Percentiles rank a stretch among this genome's conserved stretches.
phyloP scores from a whole-genome alignment of 2,888 invertebrate genomes.

The Orchesellides sinensis region DNA sequence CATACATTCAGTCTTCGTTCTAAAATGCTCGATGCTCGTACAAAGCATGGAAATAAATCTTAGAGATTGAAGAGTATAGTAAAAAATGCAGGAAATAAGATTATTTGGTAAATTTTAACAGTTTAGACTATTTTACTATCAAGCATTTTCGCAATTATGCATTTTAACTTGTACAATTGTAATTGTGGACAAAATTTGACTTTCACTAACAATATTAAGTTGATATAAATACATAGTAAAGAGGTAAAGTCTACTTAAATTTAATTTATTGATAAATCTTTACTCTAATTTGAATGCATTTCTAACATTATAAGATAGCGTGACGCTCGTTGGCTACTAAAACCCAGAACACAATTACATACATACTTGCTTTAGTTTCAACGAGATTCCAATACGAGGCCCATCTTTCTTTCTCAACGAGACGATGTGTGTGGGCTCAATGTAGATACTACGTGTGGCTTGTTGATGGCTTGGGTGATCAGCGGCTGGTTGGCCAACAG shows the following conservation, averaged over 20 bases:
- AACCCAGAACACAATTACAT: neutral
- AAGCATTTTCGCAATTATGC: no score
- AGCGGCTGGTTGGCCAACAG: slow-evolving; percentile 73
- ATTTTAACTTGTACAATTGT: no score
- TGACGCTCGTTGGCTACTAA: neutral
- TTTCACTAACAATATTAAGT: no score
- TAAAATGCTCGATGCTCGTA: no score
- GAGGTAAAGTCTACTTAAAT: neutral
- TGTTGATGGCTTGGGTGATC: slow-evolving; percentile 37
- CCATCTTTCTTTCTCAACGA: neutral
- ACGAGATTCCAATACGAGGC: neutral
- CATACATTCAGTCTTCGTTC: neutral
- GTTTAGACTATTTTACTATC: no score
- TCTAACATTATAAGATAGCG: neutral
- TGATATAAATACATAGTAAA: no score
- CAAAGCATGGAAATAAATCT: no score
- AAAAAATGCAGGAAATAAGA: no score
- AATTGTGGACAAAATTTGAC: no score
- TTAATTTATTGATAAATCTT: neutral
- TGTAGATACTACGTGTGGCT: neutral
- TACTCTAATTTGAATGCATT: neutral
- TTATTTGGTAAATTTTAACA: no score
- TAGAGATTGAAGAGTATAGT: neutral
- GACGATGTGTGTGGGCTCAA: slow-evolving; percentile 41
- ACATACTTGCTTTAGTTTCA: neutral